phyloP scores from a whole-genome alignment of 2,113 vertebrate species.

The Oreochromis spilurus region DNA sequence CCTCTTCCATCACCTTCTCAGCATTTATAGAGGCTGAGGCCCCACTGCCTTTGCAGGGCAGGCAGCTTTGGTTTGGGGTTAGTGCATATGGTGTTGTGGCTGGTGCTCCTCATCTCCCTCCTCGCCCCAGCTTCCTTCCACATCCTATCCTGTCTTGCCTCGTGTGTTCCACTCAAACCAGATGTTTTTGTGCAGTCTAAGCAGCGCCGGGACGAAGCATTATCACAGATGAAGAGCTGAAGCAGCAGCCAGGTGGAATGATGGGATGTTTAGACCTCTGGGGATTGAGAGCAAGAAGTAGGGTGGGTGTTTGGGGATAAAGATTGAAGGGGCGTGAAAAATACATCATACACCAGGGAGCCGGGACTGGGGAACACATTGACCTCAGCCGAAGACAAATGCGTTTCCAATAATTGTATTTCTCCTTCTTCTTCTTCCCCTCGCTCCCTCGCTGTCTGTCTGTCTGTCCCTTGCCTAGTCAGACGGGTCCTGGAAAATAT shows the following conservation, averaged over 20 bases:
- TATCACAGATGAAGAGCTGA: constrained; percentile 36
- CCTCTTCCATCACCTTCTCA: background rate
- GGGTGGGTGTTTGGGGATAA: background rate
- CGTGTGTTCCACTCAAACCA: constrained; percentile 30
- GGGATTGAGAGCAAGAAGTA: background rate
- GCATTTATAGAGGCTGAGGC: background rate
- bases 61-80: constrained; percentile 27
- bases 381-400: constrained; percentile 18
- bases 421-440: background rate
- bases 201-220: constrained; percentile 6
- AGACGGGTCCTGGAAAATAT: constrained; percentile 62
- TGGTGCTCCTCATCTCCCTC: constrained; percentile 28
- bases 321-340: background rate
- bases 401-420: constrained; percentile 14
- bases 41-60: constrained; percentile 15
- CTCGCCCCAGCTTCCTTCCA: constrained; percentile 42
- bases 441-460: background rate
- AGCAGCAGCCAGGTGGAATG: constrained; percentile 37
- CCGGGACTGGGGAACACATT: constrained; percentile 32
- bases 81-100: constrained; percentile 35
- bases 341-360: background rate
- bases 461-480: constrained; percentile 14
- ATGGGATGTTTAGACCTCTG: constrained; percentile 38
- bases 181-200: constrained; percentile 54
- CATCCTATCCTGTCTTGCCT: constrained; percentile 43